Conservation (phyloP, 2,113 vertebrate species). For the Engystomops pustulosus region DNA sequence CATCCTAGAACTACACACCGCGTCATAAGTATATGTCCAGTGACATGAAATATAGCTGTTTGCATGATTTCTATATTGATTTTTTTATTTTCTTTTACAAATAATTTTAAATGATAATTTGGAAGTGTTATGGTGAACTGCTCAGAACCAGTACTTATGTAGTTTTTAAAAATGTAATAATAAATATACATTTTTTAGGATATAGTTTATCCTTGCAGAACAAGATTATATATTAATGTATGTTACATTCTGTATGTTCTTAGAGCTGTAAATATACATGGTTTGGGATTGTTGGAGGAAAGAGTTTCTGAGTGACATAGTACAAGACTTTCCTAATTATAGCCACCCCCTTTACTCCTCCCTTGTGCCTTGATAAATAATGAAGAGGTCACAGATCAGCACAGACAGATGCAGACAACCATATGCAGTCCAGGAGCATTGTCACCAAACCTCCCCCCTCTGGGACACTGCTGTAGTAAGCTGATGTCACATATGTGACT, state of each 20-base stretch:
- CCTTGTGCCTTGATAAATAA: not conserved
- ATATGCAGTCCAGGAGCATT: not conserved
- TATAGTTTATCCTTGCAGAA: too few species aligned
- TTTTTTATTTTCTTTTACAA: too few species aligned
- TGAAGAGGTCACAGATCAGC: conserved; percentile 29
- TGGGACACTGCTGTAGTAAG: not conserved
- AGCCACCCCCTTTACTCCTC: not conserved
- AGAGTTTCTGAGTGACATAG: not conserved
- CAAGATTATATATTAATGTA: too few species aligned
- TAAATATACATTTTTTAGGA: too few species aligned
- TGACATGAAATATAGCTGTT: not conserved
- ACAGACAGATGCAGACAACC: conserved; percentile 7
- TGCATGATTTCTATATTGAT: not conserved
- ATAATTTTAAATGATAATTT: too few species aligned
- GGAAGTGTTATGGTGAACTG: too few species aligned
- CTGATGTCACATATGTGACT: not conserved
- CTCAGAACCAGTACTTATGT: not conserved
- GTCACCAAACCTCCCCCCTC: conserved; percentile 21
- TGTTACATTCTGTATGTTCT: too few species aligned
- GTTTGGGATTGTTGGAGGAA: not conserved
- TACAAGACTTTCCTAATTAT: not conserved
- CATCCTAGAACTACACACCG: not conserved
- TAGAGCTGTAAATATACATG: too few species aligned
- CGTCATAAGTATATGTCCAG: not conserved
- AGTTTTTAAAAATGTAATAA: too few species aligned